Conservation (phyloP, 1,140 invertebrate genomes). For the Panagrolaimus sp. region DNA sequence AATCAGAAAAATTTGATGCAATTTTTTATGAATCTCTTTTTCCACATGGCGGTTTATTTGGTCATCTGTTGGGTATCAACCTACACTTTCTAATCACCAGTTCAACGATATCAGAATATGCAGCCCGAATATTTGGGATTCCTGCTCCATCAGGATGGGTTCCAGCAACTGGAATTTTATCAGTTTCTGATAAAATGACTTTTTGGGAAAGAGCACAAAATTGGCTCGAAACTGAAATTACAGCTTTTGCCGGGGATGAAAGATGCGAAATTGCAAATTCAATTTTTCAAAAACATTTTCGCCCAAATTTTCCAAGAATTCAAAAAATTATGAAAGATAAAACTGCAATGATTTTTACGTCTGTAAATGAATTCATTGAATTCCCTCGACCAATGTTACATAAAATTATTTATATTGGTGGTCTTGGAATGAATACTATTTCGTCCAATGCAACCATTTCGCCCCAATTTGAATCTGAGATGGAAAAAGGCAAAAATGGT, state of each 20-base stretch:
- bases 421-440: conserved; percentile 19
- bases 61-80: background rate
- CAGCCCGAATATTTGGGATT: background rate
- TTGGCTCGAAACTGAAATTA: conserved; percentile 2
- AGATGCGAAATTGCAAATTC: background rate
- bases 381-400: conserved; percentile 27
- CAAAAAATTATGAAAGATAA: conserved; percentile 22
- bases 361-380: conserved; percentile 29
- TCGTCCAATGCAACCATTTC: background rate
- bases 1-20: conserved; percentile 1
- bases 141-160: background rate
- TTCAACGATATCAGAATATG: background rate
- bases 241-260: background rate
- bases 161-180: background rate
- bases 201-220: background rate
- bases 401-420: conserved; percentile 31
- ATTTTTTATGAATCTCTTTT: background rate
- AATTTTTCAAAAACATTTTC: background rate
- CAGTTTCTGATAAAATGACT: conserved; percentile 10
- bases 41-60: background rate
- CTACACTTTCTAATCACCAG: background rate
- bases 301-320: conserved; percentile 18
- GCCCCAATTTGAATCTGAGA: conserved; percentile 14
- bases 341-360: conserved; percentile 22
- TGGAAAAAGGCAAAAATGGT: conserved; percentile 22